Evolutionary conservation across 2,113 vertebrate species (phyloP).

Genomic region (Echinops telfairi): DNA sequence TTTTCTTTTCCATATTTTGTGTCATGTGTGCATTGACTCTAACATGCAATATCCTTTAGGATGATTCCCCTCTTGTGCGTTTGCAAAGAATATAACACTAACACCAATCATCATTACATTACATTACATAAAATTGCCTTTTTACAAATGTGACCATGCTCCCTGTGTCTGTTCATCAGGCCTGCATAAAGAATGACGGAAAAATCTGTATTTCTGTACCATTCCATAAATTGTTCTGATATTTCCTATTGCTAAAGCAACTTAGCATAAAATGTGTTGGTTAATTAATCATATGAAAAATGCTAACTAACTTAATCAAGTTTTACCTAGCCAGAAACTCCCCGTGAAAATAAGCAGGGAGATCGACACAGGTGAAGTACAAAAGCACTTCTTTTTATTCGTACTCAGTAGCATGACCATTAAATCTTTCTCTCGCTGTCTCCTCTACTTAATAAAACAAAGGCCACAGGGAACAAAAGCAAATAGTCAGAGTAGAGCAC

Average conservation of each 20-base stretch:
- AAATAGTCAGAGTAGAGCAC: slow-evolving; percentile 61
- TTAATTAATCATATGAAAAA: slow-evolving; percentile 56
- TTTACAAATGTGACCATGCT: not conserved
- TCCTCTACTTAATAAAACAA: slow-evolving; percentile 67
- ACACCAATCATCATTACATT: not conserved
- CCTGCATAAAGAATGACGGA: not conserved
- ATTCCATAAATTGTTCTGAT: slow-evolving; percentile 33
- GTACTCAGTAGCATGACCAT: not conserved
- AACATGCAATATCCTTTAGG: not conserved
- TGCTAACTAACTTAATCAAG: slow-evolving; percentile 45
- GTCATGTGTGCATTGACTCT: not conserved
- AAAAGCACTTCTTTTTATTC: slow-evolving; percentile 52
- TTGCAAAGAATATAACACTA: not conserved
- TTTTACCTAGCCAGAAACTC: slow-evolving; percentile 47
- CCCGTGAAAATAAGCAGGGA: slow-evolving; percentile 1
- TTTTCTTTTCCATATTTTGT: not conserved
- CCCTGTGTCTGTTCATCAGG: not conserved
- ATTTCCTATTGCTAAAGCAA: not conserved
- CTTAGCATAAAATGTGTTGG: not conserved
- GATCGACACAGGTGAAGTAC: not conserved
- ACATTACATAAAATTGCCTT: not conserved
- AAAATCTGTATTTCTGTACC: slow-evolving; percentile 34
- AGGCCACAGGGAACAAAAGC: slow-evolving; percentile 32
- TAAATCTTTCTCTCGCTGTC: slow-evolving; percentile 61
- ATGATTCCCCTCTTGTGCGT: not conserved